phyloP scores from a whole-genome alignment of 1,140 invertebrate species.

The Camponotus vicinus region DNA sequence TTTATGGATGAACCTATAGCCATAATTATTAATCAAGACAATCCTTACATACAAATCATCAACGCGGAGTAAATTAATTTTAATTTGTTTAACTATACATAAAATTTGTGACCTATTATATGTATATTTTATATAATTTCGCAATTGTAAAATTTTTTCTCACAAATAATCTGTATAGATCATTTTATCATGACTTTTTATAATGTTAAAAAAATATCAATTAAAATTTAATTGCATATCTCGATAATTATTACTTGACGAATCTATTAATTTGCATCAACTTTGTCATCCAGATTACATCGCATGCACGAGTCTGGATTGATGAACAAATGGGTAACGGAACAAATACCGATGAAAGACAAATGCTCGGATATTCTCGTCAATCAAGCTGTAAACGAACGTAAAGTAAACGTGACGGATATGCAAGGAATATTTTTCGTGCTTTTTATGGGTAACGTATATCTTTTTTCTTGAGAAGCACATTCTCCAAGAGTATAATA shows the following conservation, averaged over 20 bases:
- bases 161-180: background rate
- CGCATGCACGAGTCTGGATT: conserved; percentile 94
- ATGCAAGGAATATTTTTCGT: conserved; percentile 97
- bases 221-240: background rate
- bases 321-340: conserved; percentile 93
- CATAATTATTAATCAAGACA: conserved; percentile 90
- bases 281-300: conserved; percentile 87
- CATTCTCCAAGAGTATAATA: background rate
- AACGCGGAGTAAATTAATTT: conserved; percentile 86
- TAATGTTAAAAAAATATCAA: background rate
- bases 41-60: conserved; percentile 90
- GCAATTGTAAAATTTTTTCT: no score
- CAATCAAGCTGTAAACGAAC: conserved; percentile 91
- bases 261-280: background rate
- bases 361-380: conserved; percentile 90
- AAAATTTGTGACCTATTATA: background rate
- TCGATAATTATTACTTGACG: background rate
- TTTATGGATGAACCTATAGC: conserved; percentile 93
- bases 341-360: conserved; percentile 92
- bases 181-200: background rate
- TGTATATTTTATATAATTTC: conserved; percentile 4
- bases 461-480: background rate
- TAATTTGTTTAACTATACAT: background rate
- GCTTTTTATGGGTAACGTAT: conserved; percentile 89
- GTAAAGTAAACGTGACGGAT: conserved; percentile 94